A percentile compares a stretch with the other conserved stretches of the same genome.
Conservation (phyloP, 2,797 vertebrate species). For the Parauchenoglanis ngamensis region DNA sequence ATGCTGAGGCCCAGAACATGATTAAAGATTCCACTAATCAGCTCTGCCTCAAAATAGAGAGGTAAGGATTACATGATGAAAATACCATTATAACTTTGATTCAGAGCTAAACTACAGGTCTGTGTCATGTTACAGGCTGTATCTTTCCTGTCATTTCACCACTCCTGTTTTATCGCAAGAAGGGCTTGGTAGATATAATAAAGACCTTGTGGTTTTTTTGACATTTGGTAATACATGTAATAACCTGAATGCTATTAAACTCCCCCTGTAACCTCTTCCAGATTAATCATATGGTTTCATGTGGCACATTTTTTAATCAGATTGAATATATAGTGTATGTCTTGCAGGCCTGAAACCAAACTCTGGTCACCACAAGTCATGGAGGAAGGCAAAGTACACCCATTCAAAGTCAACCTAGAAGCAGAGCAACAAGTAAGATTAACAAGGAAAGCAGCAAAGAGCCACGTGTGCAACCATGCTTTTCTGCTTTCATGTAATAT, state of each 20-base stretch:
- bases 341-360: slow-evolving; percentile 59
- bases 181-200: background rate
- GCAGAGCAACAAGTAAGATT: slow-evolving; percentile 85
- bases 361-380: slow-evolving; percentile 59
- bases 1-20: slow-evolving; percentile 83
- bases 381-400: slow-evolving; percentile 81
- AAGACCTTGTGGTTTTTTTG: background rate
- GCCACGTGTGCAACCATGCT: background rate
- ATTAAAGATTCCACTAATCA: slow-evolving; percentile 82
- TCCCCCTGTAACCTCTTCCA: background rate
- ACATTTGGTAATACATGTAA: background rate
- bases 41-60: slow-evolving; percentile 83
- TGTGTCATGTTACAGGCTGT: background rate
- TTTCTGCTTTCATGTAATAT: slow-evolving; percentile 18
- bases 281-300: background rate
- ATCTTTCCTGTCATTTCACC: slow-evolving; percentile 5
- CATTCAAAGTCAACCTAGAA: slow-evolving; percentile 86
- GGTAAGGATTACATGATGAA: slow-evolving; percentile 63
- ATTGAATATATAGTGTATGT: slow-evolving; percentile 34
- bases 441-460: background rate
- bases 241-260: background rate
- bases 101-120: slow-evolving; percentile 17
- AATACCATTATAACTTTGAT: background rate
- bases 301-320: slow-evolving; percentile 4
- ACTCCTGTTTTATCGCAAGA: background rate